phyloP scores from a whole-genome alignment of 2,113 vertebrate species.

The Mormoops blainvillei region DNA sequence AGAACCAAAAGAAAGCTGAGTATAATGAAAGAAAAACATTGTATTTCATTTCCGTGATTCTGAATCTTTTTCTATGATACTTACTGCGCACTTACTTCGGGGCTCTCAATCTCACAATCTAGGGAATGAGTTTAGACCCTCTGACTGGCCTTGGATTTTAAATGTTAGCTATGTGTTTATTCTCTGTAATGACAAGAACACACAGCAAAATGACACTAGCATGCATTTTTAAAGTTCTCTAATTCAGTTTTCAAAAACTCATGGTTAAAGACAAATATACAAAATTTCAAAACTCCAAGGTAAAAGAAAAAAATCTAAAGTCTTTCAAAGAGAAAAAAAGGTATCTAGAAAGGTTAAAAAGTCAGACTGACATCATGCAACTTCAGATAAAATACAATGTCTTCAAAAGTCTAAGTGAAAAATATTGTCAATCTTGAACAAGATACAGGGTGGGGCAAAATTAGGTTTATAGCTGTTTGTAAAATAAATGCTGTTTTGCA shows the following conservation, averaged over 20 bases:
- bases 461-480: neutral
- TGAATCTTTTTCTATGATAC: neutral
- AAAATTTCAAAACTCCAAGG: constrained; percentile 13
- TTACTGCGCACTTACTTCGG: neutral
- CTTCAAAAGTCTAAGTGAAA: constrained; percentile 42
- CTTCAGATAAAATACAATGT: neutral
- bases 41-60: neutral
- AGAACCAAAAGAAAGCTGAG: neutral
- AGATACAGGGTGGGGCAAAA: neutral
- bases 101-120: neutral
- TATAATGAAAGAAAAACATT: neutral
- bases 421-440: constrained; percentile 26
- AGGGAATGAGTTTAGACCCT: neutral
- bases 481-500: neutral
- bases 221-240: neutral
- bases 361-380: neutral
- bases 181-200: neutral
- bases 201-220: neutral
- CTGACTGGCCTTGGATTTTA: neutral
- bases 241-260: neutral
- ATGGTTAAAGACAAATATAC: neutral
- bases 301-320: neutral
- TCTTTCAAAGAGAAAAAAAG: constrained; percentile 8
- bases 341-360: constrained; percentile 37
- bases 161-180: neutral